Base-by-base conservation (phyloP, 35 echinoderm and acorn worm species). In the Ophioderma brevispina region DNA sequence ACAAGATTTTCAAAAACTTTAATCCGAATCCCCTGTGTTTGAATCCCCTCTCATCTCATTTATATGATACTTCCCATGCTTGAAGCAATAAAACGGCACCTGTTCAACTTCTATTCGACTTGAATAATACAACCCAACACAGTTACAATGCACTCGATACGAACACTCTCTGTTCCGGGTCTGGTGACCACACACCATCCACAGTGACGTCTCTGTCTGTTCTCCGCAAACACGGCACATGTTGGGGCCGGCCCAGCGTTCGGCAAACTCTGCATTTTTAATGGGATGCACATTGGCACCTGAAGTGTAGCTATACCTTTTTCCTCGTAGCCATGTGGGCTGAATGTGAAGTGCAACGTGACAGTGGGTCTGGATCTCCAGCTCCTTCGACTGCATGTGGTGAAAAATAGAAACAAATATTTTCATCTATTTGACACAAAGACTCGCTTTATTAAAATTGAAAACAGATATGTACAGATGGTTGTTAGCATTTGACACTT, bases 331-430 rank as follows among this genome's bases (percentile, higher is more conserved):
- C 59, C 59, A 70, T 25, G 59, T 70, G 1, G 59, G 59, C n/a
- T 70, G 59, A 13, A 70, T 70, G 59, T 70, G 59, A 15, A 70
- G 59, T 70, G 59, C 59, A 70, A 70, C 59, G n/a, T 70, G 59
- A 30, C 59, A 70, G 59, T 70, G 59, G 10, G 59, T 70, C 28
- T 70, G 59, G 28, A 70, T 70, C 28, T 70, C 59, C 28, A 70
- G n/a, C 23, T 70, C 59, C n/a, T 70, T 70, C 1, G 59, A 70
- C 59, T 70, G 46, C n/a, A 46, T 46, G 41, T 8, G 41, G 41
- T 4, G 59, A 70, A 70, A 70, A 70, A 70, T n/a, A n/a, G n/a
- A n/a, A n/a, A n/a, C n/a, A n/a, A n/a, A n/a, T n/a, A n/a, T n/a
- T n/a, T n/a, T n/a, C n/a, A n/a, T n/a, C n/a, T n/a, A n/a, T n/a